These are phyloP conservation scores for Minunthozetes semirufus DNA, from an alignment of 2,888 invertebrate genomes.

Conservation along the genomic window DNA sequence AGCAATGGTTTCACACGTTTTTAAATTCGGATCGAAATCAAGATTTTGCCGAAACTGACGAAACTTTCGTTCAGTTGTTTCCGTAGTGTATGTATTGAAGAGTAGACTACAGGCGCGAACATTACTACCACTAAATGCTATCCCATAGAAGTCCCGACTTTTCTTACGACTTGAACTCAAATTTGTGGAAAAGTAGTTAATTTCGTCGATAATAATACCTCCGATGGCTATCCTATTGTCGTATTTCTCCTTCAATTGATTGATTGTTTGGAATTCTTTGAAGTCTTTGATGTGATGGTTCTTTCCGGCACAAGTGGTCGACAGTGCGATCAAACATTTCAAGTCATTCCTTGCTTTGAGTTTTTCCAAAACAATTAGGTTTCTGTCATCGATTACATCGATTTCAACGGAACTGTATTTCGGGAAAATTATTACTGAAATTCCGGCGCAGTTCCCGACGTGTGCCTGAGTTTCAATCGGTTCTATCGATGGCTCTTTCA, in stretches of 20 bases:
- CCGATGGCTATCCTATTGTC: constrained; percentile 38
- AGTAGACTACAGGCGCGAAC: constrained; percentile 44
- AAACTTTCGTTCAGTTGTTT: constrained; percentile 40
- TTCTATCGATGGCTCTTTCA: neutral
- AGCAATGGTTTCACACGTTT: constrained; percentile 45
- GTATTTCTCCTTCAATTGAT: constrained; percentile 6
- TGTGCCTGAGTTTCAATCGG: constrained; percentile 22
- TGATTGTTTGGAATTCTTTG: neutral
- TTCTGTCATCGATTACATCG: constrained; percentile 27
- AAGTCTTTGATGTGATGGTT: neutral
- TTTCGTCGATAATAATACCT: constrained; percentile 36
- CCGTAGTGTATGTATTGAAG: constrained; percentile 38
- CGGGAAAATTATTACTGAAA: constrained; percentile 6
- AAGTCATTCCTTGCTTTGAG: neutral
- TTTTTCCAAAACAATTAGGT: constrained; percentile 13
- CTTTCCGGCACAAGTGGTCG: neutral
- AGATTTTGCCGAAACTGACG: constrained; percentile 40
- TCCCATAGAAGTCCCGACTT: neutral
- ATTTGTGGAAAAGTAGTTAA: constrained; percentile 4
- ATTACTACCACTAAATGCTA: constrained; percentile 41
- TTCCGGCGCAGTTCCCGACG: constrained; percentile 26
- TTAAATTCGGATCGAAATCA: constrained; percentile 30
- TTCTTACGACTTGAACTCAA: constrained; percentile 11
- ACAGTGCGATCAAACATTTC: neutral
- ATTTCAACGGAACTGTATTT: constrained; percentile 11